Conservation (phyloP, 2,888 invertebrate genomes). For the Hybos culiciformis region DNA sequence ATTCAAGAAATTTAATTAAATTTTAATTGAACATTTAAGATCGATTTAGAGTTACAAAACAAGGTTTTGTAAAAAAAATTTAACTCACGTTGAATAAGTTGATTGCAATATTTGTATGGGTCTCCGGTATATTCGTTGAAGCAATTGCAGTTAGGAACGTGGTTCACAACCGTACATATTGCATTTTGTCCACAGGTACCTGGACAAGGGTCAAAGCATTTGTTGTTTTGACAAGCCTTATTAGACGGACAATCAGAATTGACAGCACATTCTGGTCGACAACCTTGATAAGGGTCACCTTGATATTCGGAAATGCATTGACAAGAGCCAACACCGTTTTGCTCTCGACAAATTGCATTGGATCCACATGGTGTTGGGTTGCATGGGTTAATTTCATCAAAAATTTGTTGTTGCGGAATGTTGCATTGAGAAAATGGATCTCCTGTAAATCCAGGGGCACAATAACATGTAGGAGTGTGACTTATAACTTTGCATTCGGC, state of each 20-base stretch:
- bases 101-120: constrained; percentile 52
- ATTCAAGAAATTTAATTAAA: not conserved
- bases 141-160: constrained; percentile 56
- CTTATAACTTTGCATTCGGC: constrained; percentile 44
- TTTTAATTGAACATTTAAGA: not conserved
- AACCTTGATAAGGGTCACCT: constrained; percentile 55
- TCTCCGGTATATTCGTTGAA: constrained; percentile 58
- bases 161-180: constrained; percentile 55
- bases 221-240: constrained; percentile 56
- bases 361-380: constrained; percentile 51
- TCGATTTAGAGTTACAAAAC: not conserved
- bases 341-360: constrained; percentile 52
- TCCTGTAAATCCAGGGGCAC: constrained; percentile 48
- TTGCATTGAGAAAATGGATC: constrained; percentile 47
- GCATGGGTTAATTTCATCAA: constrained; percentile 38
- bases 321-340: constrained; percentile 51
- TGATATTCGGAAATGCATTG: constrained; percentile 50
- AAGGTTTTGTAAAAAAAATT: constrained; percentile 14
- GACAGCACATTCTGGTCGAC: constrained; percentile 65
- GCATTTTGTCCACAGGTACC: constrained; percentile 64
- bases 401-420: constrained; percentile 25
- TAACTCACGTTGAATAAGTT: constrained; percentile 40
- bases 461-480: constrained; percentile 44
- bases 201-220: constrained; percentile 66
- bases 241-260: constrained; percentile 63